Evolutionary conservation across 2,888 invertebrate species (phyloP).

Genomic region (Drosophila meridiana): DNA sequence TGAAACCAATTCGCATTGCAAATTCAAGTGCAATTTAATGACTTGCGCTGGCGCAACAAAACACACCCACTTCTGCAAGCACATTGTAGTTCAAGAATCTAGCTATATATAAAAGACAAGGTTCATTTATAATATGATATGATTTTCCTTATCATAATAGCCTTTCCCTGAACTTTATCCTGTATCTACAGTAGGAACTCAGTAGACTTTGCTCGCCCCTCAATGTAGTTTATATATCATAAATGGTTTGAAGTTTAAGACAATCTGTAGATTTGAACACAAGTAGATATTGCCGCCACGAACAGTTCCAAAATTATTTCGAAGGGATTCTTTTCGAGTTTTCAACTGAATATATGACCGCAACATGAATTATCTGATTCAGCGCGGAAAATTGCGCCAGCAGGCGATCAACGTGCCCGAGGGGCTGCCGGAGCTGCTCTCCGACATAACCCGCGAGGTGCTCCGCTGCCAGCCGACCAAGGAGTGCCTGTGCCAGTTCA

Average conservation of each 20-base stretch:
- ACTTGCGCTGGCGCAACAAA: background rate
- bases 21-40: conserved; percentile 31
- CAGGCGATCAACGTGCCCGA: conserved; percentile 86
- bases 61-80: conserved; percentile 39
- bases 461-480: conserved; percentile 88
- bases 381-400: conserved; percentile 79
- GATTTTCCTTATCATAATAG: background rate
- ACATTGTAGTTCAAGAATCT: background rate
- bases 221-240: background rate
- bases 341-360: background rate
- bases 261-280: conserved; percentile 27
- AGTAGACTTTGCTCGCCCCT: conserved; percentile 23
- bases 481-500: conserved; percentile 87
- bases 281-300: conserved; percentile 10
- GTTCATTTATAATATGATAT: too few relatives aligned
- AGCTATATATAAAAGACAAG: background rate
- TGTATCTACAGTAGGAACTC: background rate
- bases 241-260: background rate
- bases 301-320: conserved; percentile 50
- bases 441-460: conserved; percentile 91
- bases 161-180: background rate
- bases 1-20: conserved; percentile 40
- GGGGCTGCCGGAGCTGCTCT: conserved; percentile 89
- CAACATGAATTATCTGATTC: conserved; percentile 81
- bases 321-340: conserved; percentile 16